Conservation (phyloP, 2,113 vertebrate species). For the Nyctibius bracteatus region DNA sequence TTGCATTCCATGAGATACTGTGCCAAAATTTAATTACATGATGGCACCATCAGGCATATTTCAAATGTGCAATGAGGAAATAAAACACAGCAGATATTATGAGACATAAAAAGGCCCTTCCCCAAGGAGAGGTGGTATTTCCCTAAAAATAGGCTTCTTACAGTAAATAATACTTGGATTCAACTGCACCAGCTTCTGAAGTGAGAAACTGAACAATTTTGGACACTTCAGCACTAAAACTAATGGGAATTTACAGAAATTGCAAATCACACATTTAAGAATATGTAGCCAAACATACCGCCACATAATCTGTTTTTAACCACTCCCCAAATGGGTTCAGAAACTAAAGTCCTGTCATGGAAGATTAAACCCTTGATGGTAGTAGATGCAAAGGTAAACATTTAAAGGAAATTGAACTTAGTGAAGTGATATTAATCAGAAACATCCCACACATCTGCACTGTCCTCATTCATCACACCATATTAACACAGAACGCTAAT, state of each 20-base stretch:
- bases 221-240: not conserved
- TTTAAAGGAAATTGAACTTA: not conserved
- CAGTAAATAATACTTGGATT: not conserved
- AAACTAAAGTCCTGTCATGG: not conserved
- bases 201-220: not conserved
- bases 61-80: not conserved
- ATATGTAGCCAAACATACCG: not conserved
- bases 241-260: not conserved
- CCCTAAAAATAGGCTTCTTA: not conserved
- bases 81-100: not conserved
- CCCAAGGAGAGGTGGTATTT: not conserved
- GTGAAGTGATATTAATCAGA: not conserved
- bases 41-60: not conserved
- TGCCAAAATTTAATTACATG: not conserved
- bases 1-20: not conserved
- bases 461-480: rapidly evolving
- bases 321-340: rapidly evolving
- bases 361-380: not conserved
- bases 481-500: rapidly evolving
- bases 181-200: not conserved
- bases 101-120: not conserved
- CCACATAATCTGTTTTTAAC: not conserved
- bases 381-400: not conserved
- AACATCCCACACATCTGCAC: not conserved
- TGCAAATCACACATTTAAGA: not conserved